Conservation (phyloP, 2,888 invertebrate species). For the Oxyteleia sp. region DNA sequence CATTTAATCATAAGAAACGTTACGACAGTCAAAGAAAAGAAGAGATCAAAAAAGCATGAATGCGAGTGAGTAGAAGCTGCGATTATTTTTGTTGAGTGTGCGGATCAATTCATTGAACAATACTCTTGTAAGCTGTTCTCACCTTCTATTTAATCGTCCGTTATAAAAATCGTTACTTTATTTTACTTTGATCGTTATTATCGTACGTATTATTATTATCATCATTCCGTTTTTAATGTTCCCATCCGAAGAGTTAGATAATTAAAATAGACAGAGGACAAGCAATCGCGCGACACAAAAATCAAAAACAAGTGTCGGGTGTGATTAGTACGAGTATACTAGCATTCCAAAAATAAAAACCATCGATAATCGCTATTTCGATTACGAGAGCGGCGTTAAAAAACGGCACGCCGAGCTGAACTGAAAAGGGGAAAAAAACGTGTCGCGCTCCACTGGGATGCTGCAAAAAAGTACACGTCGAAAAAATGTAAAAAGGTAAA, state of each 20-base stretch:
- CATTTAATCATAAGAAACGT: constrained; percentile 12
- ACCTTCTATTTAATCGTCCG: constrained; percentile 80
- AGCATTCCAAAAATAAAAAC: constrained; percentile 29
- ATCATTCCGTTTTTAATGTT: constrained; percentile 4
- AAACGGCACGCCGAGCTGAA: background rate
- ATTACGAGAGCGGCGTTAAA: background rate
- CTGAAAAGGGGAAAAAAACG: background rate
- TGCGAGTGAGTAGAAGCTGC: constrained; percentile 81
- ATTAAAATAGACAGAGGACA: constrained; percentile 12
- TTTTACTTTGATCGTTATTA: constrained; percentile 35
- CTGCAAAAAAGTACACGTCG: background rate
- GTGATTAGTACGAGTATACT: constrained; percentile 27
- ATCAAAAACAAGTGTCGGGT: constrained; percentile 61
- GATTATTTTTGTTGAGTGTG: constrained; percentile 78
- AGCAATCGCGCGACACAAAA: constrained; percentile 62
- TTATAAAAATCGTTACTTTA: constrained; percentile 58
- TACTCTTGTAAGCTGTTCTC: constrained; percentile 82
- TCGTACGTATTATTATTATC: background rate
- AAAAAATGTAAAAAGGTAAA: background rate
- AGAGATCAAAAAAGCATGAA: constrained; percentile 35
- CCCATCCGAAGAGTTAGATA: constrained; percentile 36
- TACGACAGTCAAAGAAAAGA: constrained; percentile 28
- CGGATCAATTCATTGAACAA: constrained; percentile 79
- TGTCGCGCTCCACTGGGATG: background rate
- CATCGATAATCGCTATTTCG: background rate